Evolutionary conservation across 2,113 vertebrate species (phyloP), one percentile per base, ranked within the genome.

Genomic region (Proteles cristata): DNA sequence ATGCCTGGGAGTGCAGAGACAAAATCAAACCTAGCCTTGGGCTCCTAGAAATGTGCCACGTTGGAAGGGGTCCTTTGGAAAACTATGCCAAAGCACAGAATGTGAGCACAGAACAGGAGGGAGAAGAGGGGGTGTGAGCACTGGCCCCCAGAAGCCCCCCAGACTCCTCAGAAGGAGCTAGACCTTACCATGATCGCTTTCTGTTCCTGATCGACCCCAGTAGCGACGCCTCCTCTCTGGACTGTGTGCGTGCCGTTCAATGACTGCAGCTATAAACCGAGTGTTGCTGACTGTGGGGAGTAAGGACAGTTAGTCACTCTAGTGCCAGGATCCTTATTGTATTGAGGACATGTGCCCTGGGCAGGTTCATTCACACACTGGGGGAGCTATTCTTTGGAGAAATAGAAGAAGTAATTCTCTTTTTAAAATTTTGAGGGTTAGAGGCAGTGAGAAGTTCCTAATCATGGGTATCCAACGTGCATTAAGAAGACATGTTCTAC

Each of bases 201-300:
- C 99, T 0, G 99, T 99, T 90, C 99, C 99, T 0, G 99, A 99
- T 12, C 99, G 99, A 0, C 99, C 99, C 99, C 99, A 99, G 99
- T 99, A 99, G 12, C 99, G 99, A 53, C 99, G 99, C 4, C 99
- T 98, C 93, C 99, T 98, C 28, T 99, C 99, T 0, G 99, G 99
- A 69, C 99, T 99, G 98, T 99, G 99, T 0, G 99, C 99, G 12
- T 99, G 99, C 4, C 99, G 99, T 97, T 99, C 99, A 0, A 99
- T 99, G 94, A 99, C 99, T 0, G 99, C 99, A 0, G 99, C 99
- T 85, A 99, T 99, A 93, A 99, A 99, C 0, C 99, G 99, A 0
- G 99, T 99, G 95, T 99, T 99, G 88, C 99, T 99, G 97, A 99
- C 99, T 99, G 98, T 0, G 4, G 86, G 85, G 86, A 97, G 92